Conservation (phyloP, 1,140 invertebrate species). For the Papilio aristodemus region DNA sequence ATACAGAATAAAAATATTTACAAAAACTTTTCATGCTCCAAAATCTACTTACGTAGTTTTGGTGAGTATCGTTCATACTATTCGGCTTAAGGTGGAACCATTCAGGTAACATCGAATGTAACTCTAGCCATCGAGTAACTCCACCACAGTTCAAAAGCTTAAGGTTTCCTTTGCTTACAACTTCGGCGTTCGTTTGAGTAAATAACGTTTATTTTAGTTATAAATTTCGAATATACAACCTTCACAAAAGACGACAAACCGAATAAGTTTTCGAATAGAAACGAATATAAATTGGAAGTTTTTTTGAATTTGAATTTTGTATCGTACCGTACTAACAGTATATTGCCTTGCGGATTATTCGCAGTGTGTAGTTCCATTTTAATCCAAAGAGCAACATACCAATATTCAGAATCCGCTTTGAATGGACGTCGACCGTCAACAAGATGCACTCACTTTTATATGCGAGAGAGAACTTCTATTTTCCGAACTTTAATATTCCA, state of each 20-base stretch:
- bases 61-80: too few relatives aligned
- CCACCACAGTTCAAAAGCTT: background rate
- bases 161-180: background rate
- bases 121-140: background rate
- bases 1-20: too few relatives aligned
- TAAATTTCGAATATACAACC: background rate
- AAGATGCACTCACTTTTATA: slow-evolving; percentile 28
- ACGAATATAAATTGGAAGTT: slow-evolving; percentile 7
- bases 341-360: background rate
- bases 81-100: too few relatives aligned
- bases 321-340: background rate
- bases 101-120: too few relatives aligned
- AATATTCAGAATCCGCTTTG: slow-evolving; percentile 28
- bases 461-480: slow-evolving; percentile 31
- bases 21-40: too few relatives aligned
- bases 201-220: background rate
- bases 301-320: too few relatives aligned
- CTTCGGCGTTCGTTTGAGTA: background rate
- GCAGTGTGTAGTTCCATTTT: slow-evolving; percentile 5
- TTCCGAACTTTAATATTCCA: slow-evolving; percentile 27
- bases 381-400: slow-evolving; percentile 18
- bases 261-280: background rate
- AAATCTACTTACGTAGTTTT: too few relatives aligned
- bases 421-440: slow-evolving; percentile 20
- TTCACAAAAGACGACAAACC: background rate